Conservation (phyloP, 2,797 vertebrate genomes). For the Myripristis jacobus region DNA sequence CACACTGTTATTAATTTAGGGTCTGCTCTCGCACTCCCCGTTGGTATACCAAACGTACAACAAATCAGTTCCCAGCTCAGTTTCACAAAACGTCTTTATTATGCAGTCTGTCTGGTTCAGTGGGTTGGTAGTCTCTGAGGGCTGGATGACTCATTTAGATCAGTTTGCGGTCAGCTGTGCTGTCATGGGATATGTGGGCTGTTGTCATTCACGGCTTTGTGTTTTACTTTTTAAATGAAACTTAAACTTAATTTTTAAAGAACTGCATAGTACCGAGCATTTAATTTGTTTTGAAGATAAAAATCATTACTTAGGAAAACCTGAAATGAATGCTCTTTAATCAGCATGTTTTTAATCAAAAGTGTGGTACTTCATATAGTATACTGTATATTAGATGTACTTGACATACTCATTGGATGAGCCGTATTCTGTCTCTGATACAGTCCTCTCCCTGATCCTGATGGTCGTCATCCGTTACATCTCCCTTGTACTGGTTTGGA, state of each 20-base stretch:
- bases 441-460: slow-evolving; percentile 96
- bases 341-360: not conserved
- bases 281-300: not conserved
- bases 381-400: slow-evolving; percentile 2
- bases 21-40: slow-evolving; percentile 11
- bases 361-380: not conserved
- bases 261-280: not conserved
- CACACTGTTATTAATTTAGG: slow-evolving; percentile 21
- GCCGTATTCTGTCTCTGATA: slow-evolving; percentile 27
- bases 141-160: slow-evolving; percentile 1
- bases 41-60: slow-evolving; percentile 7
- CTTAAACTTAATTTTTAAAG: not conserved
- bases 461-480: slow-evolving; percentile 98
- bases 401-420: not conserved
- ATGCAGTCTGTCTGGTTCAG: slow-evolving; percentile 27
- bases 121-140: not conserved
- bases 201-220: not conserved
- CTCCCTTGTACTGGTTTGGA: slow-evolving; percentile 94
- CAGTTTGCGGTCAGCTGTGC: not conserved
- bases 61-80: slow-evolving; percentile 3
- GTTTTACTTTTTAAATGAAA: not conserved
- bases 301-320: not conserved
- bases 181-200: not conserved
- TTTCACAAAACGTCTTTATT: slow-evolving; percentile 16
- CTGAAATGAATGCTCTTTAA: not conserved